These are phyloP conservation scores for Penaeus vannamei DNA, from an alignment of 1,140 invertebrate genomes.

Conservation along the genomic window DNA sequence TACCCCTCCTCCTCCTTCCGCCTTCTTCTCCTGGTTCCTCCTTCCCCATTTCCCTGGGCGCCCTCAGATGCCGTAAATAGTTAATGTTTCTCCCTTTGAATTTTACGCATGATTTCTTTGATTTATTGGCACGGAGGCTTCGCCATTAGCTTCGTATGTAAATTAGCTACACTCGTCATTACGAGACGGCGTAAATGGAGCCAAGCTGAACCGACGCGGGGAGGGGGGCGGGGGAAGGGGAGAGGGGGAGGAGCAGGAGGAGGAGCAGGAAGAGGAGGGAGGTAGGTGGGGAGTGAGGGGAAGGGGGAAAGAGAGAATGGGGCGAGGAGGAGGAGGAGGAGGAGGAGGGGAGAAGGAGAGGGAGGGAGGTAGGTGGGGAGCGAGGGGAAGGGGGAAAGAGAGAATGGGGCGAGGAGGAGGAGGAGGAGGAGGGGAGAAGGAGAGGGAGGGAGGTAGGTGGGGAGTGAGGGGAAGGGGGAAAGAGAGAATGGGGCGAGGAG, in stretches of 20 bases:
- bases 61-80: conserved; percentile 46
- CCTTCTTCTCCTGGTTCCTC: conserved; percentile 3
- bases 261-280: background rate
- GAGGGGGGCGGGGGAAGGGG: background rate
- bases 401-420: no score
- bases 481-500: no score
- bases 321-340: background rate
- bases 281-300: background rate
- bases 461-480: no score
- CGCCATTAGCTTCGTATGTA: conserved; percentile 57
- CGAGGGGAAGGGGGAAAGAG: no score
- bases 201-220: conserved; percentile 7
- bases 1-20: conserved; percentile 19
- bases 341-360: no score
- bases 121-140: conserved; percentile 55
- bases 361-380: no score
- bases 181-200: conserved; percentile 49
- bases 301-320: background rate
- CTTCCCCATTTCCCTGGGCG: conserved; percentile 39
- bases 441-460: no score
- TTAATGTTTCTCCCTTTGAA: conserved; percentile 58
- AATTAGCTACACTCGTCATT: conserved; percentile 56
- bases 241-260: background rate
- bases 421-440: no score
- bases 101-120: conserved; percentile 60